Percentiles rank a stretch among this genome's conserved stretches.
These are phyloP conservation scores for Zosterops borbonicus DNA, from an alignment of 2,113 vertebrate genomes.

Conservation along the genomic window DNA sequence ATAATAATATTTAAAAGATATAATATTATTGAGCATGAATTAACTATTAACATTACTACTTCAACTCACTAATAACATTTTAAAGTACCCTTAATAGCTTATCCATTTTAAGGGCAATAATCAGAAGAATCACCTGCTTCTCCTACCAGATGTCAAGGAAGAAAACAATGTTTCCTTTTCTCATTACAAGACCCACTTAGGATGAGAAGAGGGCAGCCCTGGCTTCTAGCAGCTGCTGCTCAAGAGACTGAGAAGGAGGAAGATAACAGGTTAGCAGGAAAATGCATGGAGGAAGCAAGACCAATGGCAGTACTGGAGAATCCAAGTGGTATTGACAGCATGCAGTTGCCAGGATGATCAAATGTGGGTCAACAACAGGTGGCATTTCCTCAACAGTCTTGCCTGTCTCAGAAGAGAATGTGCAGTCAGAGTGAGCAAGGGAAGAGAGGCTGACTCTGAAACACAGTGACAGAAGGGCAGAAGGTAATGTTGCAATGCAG, in stretches of 20 bases:
- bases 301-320: neutral
- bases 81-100: neutral
- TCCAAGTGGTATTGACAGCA: neutral
- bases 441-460: neutral
- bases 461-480: neutral
- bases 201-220: neutral
- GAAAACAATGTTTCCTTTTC: neutral
- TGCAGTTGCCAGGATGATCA: neutral
- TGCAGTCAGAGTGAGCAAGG: neutral
- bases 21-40: neutral
- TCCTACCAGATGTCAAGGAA: neutral
- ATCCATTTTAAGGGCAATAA: constrained; percentile 28
- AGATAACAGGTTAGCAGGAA: neutral
- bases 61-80: constrained; percentile 1
- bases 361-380: neutral
- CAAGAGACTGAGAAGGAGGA: neutral
- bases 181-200: neutral
- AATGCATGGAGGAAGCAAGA: neutral
- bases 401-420: neutral
- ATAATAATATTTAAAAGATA: neutral
- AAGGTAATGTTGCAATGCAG: neutral
- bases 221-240: neutral
- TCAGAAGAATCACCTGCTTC: neutral
- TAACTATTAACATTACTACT: constrained; percentile 1
- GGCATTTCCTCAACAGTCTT: neutral